phyloP scores from a whole-genome alignment of 1,140 invertebrate genomes.

The Heliconius hewitsoni region DNA sequence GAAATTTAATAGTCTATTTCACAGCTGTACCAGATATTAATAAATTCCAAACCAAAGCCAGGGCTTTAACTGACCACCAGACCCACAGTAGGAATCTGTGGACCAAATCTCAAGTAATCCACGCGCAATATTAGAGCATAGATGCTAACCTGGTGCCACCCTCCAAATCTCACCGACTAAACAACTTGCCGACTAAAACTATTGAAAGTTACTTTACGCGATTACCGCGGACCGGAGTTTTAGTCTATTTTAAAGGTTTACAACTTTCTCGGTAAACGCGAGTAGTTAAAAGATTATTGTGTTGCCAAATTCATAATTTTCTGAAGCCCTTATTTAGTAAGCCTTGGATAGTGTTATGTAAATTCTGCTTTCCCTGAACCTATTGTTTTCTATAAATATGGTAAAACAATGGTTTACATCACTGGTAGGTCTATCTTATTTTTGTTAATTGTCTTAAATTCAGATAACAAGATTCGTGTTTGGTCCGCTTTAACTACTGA shows the following conservation, averaged over 20 bases:
- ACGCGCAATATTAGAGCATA: conserved; percentile 70
- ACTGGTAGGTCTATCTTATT: neutral
- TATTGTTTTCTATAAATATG: conserved; percentile 23
- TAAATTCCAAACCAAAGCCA: conserved; percentile 56
- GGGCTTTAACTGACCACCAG: conserved; percentile 71
- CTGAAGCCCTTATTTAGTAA: conserved; percentile 50
- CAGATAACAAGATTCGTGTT: neutral
- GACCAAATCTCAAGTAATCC: conserved; percentile 75
- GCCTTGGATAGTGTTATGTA: conserved; percentile 60
- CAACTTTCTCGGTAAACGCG: conserved; percentile 44
- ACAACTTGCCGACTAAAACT: conserved; percentile 66
- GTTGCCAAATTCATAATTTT: conserved; percentile 58
- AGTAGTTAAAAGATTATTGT: conserved; percentile 63
- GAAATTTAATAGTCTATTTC: neutral
- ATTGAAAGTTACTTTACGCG: conserved; percentile 75
- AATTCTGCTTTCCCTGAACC: conserved; percentile 41
- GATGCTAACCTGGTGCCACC: conserved; percentile 71
- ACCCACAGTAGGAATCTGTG: conserved; percentile 45
- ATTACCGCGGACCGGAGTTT: conserved; percentile 50
- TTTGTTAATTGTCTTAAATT: conserved; percentile 17
- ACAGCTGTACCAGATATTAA: conserved; percentile 43
- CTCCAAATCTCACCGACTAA: conserved; percentile 46
- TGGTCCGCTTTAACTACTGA: neutral
- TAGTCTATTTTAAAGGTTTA: conserved; percentile 60
- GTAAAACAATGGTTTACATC: conserved; percentile 24